Evolutionary conservation across 2,113 vertebrate genomes (phyloP).

Genomic region (Plecotus auritus): DNA sequence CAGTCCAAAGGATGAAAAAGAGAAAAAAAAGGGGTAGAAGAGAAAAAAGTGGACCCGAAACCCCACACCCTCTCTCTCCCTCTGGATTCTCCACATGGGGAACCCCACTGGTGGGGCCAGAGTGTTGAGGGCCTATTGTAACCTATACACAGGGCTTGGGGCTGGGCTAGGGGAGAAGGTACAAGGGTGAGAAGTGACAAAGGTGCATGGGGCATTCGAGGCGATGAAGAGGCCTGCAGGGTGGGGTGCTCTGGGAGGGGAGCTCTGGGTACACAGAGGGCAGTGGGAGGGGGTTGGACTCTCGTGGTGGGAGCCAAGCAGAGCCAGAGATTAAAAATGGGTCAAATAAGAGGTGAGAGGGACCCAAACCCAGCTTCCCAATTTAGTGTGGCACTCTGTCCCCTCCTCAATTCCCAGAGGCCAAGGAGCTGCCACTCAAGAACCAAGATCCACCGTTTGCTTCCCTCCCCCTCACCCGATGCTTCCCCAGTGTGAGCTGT

Average conservation of each 20-base stretch:
- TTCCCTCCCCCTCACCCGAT: background rate
- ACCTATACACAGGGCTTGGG: background rate
- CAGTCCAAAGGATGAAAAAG: background rate
- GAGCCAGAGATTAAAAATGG: background rate
- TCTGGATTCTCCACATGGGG: too few species aligned
- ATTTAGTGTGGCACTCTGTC: background rate
- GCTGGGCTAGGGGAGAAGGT: background rate
- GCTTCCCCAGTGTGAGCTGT: background rate
- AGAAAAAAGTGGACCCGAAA: background rate
- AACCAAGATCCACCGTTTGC: background rate
- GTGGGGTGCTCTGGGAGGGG: too few species aligned
- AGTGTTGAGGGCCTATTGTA: too few species aligned
- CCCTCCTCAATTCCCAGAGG: background rate
- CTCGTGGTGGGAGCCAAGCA: background rate
- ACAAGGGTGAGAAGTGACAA: background rate
- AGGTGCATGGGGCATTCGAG: background rate
- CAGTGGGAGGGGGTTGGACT: background rate
- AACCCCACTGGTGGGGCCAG: background rate
- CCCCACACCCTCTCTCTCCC: background rate
- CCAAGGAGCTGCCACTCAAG: background rate
- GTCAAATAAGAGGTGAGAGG: background rate
- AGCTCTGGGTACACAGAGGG: background rate
- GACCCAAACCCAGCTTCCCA: background rate
- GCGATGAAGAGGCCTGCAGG: background rate
- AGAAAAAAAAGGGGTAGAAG: background rate